A percentile compares a stretch with the other conserved stretches of the same genome.
Evolutionary conservation across 2,797 vertebrate species (phyloP).

Genomic region (Mallotus villosus): DNA sequence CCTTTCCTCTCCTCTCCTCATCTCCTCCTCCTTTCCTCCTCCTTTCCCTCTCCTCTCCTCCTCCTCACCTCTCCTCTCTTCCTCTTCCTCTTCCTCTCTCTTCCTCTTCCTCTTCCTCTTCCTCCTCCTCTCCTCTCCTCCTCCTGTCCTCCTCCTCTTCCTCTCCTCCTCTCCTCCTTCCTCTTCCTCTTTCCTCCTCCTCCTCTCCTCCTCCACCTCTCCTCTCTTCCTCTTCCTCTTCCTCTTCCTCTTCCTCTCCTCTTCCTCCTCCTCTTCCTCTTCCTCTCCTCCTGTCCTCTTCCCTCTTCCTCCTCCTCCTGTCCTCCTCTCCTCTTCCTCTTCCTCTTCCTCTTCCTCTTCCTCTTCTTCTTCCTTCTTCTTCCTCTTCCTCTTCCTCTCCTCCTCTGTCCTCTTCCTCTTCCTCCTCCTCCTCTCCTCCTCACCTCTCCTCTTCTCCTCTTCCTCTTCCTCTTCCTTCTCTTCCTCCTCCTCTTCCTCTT

Average conservation of each 20-base stretch:
- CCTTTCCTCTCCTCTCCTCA: not conserved
- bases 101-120: not conserved
- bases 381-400: too few species aligned
- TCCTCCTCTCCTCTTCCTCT: too few species aligned
- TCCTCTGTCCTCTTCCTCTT: too few species aligned
- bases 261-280: too few species aligned
- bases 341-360: too few species aligned
- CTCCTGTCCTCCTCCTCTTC: not conserved
- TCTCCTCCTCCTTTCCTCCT: conserved; percentile 1
- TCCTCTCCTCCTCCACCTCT: not conserved
- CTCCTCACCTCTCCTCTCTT: not conserved
- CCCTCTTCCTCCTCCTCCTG: too few species aligned
- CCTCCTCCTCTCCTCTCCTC: not conserved
- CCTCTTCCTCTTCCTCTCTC: not conserved
- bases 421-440: not conserved
- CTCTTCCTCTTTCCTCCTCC: too few species aligned
- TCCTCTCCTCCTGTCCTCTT: too few species aligned
- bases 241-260: too few species aligned
- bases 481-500: too few species aligned
- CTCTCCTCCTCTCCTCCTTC: not conserved
- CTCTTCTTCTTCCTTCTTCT: not conserved
- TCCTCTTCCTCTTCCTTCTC: too few species aligned
- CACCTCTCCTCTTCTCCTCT: not conserved
- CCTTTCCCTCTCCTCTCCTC: not conserved
- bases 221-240: too few species aligned